Evolutionary conservation across 2,888 invertebrate genomes (phyloP).

Genomic region (Drosophila testacea): DNA sequence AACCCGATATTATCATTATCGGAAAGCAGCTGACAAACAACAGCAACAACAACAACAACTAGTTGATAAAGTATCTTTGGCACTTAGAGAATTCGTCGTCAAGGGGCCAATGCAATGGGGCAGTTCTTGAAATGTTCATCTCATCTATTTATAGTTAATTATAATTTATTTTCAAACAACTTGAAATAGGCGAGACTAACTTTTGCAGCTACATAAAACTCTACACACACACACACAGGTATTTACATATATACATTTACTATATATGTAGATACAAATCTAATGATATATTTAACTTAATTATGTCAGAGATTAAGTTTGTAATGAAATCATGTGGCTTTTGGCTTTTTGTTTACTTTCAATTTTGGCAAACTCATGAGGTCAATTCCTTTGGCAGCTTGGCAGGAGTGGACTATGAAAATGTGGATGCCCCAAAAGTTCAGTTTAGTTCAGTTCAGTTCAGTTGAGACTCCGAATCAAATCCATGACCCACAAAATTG

Average conservation of each 20-base stretch:
- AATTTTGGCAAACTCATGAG: slow-evolving; percentile 5
- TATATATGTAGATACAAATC: slow-evolving; percentile 3
- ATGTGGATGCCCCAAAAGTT: slow-evolving; percentile 3
- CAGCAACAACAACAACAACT: slow-evolving; percentile 18
- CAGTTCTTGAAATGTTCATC: slow-evolving; percentile 28
- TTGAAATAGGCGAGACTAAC: slow-evolving; percentile 44
- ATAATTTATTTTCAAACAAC: slow-evolving; percentile 66
- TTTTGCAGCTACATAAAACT: slow-evolving; percentile 43
- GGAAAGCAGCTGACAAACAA: slow-evolving; percentile 45
- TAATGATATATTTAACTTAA: background rate
- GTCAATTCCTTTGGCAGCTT: background rate
- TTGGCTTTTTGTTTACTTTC: background rate
- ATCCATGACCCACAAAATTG: slow-evolving; percentile 52
- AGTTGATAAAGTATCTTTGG: slow-evolving; percentile 28
- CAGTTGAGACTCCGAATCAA: background rate
- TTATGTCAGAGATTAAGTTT: slow-evolving; percentile 1
- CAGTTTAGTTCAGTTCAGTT: background rate
- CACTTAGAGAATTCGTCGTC: slow-evolving; percentile 19
- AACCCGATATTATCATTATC: slow-evolving; percentile 54
- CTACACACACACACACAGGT: slow-evolving; percentile 13
- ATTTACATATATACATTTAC: background rate
- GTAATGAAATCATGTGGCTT: slow-evolving; percentile 17
- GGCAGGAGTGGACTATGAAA: background rate
- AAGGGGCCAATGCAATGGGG: slow-evolving; percentile 14
- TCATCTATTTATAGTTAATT: slow-evolving; percentile 64